These are phyloP conservation scores for Lophius americanus DNA, from an alignment of 2,797 vertebrate species.

Conservation along the genomic window DNA sequence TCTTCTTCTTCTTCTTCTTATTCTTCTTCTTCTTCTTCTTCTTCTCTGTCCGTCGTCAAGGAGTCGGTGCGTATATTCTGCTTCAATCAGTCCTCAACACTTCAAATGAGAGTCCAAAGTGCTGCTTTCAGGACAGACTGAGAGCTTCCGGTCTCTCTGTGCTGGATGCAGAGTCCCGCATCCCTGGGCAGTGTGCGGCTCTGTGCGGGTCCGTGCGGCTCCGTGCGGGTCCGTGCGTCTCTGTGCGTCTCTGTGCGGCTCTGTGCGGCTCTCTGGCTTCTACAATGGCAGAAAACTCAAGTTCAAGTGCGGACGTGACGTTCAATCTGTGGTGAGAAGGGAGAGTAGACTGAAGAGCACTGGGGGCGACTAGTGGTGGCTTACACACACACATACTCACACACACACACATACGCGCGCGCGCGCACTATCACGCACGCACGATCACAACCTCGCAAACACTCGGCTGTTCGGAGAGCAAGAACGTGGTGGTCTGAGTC, in stretches of 20 bases:
- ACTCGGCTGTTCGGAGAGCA: no score
- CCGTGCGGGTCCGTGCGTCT: slow-evolving; percentile 71
- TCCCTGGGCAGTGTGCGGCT: slow-evolving; percentile 82
- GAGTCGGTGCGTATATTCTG: slow-evolving; percentile 78
- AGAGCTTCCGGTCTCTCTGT: slow-evolving; percentile 58
- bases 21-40: slow-evolving; percentile 79
- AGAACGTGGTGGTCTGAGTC: slow-evolving; percentile 17
- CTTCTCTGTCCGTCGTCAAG: slow-evolving; percentile 62
- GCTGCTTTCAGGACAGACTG: slow-evolving; percentile 74
- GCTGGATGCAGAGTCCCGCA: slow-evolving; percentile 53
- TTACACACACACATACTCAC: slow-evolving; percentile 84
- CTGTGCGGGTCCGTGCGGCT: slow-evolving; percentile 79
- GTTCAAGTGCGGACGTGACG: slow-evolving; percentile 99
- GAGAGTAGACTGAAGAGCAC: slow-evolving; percentile 97
- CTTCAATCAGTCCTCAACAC: slow-evolving; percentile 71
- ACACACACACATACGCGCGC: slow-evolving; percentile 20
- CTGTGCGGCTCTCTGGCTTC: slow-evolving; percentile 95
- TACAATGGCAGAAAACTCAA: slow-evolving; percentile 99
- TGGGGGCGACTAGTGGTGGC: slow-evolving; percentile 99
- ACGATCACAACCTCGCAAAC: slow-evolving; percentile 22
- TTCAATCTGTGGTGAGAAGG: slow-evolving; percentile 96
- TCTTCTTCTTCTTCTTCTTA: slow-evolving; percentile 75
- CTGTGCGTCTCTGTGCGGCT: slow-evolving; percentile 85
- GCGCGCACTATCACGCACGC: not conserved
- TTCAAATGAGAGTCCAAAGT: slow-evolving; percentile 82